These are phyloP conservation scores for Drosophila mettleri DNA, from an alignment of 2,888 invertebrate genomes.

Conservation along the genomic window DNA sequence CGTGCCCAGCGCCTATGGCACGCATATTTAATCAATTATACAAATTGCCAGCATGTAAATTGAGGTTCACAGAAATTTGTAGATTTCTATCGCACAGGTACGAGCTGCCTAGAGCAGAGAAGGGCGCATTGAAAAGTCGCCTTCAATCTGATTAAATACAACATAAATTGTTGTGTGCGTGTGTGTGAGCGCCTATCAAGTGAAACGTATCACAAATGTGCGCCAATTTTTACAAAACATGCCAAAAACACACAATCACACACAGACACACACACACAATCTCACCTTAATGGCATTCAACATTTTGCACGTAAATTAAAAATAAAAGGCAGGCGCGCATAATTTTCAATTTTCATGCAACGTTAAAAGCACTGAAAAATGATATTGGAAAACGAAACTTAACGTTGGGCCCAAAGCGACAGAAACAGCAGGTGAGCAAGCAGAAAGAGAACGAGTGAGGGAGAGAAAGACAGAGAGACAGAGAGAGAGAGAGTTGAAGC, in stretches of 20 bases:
- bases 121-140: constrained; percentile 3
- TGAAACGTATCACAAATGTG: constrained; percentile 49
- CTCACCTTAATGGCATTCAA: constrained; percentile 38
- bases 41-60: constrained; percentile 66
- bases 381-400: constrained; percentile 70
- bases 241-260: constrained; percentile 34
- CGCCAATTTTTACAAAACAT: constrained; percentile 59
- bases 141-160: constrained; percentile 74
- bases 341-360: constrained; percentile 73
- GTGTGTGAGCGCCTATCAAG: constrained; percentile 43
- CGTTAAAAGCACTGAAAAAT: constrained; percentile 64
- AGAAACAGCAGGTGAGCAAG: not conserved
- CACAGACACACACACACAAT: constrained; percentile 7
- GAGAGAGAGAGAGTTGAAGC: not conserved
- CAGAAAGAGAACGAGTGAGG: too few relatives aligned
- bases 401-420: constrained; percentile 37
- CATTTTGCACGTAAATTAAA: constrained; percentile 60
- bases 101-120: not conserved
- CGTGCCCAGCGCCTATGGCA: constrained; percentile 45
- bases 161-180: constrained; percentile 61
- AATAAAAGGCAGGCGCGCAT: constrained; percentile 61
- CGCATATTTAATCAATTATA: constrained; percentile 78
- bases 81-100: constrained; percentile 23
- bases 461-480: not conserved
- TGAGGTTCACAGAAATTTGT: constrained; percentile 40